phyloP scores from a whole-genome alignment of 2,113 vertebrate species.

The Camelus dromedarius region DNA sequence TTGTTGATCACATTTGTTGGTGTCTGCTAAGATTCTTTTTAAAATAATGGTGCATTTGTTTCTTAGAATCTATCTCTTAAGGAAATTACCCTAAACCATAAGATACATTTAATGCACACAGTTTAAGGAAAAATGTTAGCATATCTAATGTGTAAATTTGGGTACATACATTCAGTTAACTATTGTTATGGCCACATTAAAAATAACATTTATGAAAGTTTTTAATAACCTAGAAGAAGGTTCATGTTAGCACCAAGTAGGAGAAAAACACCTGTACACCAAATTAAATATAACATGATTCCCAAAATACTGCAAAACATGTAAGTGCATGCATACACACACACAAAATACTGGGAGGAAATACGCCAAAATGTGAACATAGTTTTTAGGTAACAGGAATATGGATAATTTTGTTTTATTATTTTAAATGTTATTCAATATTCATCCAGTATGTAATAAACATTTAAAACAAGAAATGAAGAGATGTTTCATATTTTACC shows the following conservation, averaged over 20 bases:
- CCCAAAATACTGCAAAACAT: neutral
- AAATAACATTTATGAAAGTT: conserved; percentile 10
- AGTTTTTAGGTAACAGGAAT: neutral
- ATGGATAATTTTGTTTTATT: neutral
- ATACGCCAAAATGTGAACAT: neutral
- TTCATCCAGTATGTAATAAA: neutral
- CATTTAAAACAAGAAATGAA: neutral
- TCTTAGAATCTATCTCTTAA: neutral
- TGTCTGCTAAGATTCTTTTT: neutral
- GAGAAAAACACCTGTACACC: neutral
- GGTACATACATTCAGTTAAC: neutral
- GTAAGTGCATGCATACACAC: neutral
- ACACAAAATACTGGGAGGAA: neutral
- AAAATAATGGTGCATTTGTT: neutral
- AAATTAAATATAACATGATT: neutral
- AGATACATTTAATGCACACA: neutral
- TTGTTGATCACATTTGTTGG: neutral
- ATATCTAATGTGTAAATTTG: neutral
- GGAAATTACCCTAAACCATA: neutral
- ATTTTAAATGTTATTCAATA: neutral
- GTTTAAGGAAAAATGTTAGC: neutral
- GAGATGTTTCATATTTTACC: neutral
- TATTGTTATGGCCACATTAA: neutral
- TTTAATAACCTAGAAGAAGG: neutral
- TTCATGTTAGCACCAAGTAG: neutral